Base-by-base conservation (phyloP, 2,888 invertebrate genomes). In the Melinaea menophilus region DNA sequence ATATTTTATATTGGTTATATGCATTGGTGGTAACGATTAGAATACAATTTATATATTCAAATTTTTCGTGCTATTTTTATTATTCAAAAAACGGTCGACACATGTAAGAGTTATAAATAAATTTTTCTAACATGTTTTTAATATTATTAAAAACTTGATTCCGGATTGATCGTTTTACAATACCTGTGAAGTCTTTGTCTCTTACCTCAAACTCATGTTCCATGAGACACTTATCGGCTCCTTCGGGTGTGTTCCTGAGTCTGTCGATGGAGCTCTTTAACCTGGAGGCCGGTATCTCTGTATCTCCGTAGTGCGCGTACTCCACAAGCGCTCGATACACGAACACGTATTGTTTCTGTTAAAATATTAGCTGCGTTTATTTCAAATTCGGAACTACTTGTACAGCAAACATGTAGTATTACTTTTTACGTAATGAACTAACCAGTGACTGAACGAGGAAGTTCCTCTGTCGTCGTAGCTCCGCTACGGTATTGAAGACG, bases 291-390 rank as follows among this genome's bases (percentile, higher is more conserved):
- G 93, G 91, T 57, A 98, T 93, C 88, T 98, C 98, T 0, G 98
- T 98, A 84, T 97, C 96, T 3, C 97, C 98, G 87, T 96, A 98
- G 78, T 96, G 96, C 4, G 96, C 95, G 85, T 95, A 95, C 84
- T 98, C 98, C 83, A 98, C 95, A 56, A 98, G 88, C 58, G 98
- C 97, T 48, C 97, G 95, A 85, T 98, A 98, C 73, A 98, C 95
- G 89, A 98, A 98, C 75, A 98, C 96, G 88, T 98, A 98, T 91
- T 98, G 98, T 93, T 98, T 98, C 94, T 96, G 11, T 51, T 9
- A 7, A 22, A 41, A 11, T 5, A 9, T 2, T 41, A 5, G 11
- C 11, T 41, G 5, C 9, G 9, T 2, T 41, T 41, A 9, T 9
- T 41, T 41, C 22, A 1, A 22, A 37, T 37, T 37, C 7, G 37